Base-by-base conservation (phyloP, 1,140 invertebrate species). In the Papilio machaon region DNA sequence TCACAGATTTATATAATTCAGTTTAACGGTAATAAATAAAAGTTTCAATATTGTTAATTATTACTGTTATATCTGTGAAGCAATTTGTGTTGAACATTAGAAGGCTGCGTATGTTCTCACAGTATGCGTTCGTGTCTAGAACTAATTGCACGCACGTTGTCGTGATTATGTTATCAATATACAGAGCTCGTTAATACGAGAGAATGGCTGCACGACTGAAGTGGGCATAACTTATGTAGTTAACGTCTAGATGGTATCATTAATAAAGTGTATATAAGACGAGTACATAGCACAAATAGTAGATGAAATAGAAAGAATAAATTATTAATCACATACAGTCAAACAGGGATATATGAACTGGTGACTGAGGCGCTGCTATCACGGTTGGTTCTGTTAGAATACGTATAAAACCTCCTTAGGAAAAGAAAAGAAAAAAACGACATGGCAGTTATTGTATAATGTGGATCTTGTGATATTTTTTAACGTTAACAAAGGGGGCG, bases 11-110 rank as follows among this genome's bases (percentile, higher is more conserved):
- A n/a, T n/a, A 8, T n/a, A n/a, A n/a, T 58, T 17, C 15, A n/a
- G n/a, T 58, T 58, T n/a, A 7, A 67, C 64, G 13, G 9, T 52
- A 75, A 73, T 43, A 60, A 75, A 80, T 81, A 81, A 19, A 54
- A 35, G 23, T 35, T 5, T 30, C 11, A 30, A 11, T 30, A 67
- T 67, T 67, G n/a, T 67, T 15, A 67, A 13, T 35, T 67, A 67
- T 67, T 10, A 13, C 60, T 5, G 23, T 67, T 35, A 67, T 67
- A 35, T 30, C 23, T 67, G 23, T 30, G 23, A 13, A 35, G 60
- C 6, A 67, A 30, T 30, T 13, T 9, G 11, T 23, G 23, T 30
- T 30, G 23, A 67, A 13, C 30, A 67, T 60, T 60, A 60, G 54
- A 58, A 60, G n/a, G 9, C 0, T 4, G 15, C 19, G 9, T 60